phyloP scores from a whole-genome alignment of 2,888 invertebrate genomes.

The Noctua fimbriata region DNA sequence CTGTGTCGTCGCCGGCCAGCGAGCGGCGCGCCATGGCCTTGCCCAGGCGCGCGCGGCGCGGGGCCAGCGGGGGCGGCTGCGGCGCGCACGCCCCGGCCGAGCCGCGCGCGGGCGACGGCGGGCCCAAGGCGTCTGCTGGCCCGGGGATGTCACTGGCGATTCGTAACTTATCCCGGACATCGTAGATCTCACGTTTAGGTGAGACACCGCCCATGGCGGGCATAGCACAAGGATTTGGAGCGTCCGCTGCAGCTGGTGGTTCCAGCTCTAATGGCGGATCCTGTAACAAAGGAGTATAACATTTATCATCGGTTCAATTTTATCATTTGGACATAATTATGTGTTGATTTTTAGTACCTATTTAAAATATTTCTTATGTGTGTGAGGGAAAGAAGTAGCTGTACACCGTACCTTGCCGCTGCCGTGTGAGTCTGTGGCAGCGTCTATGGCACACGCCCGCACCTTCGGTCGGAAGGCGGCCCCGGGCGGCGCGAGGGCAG shows the following conservation, averaged over 20 bases:
- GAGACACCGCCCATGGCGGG: constrained; percentile 87
- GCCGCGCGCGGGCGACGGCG: constrained; percentile 93
- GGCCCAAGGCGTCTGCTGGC: constrained; percentile 87
- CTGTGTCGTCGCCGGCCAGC: constrained; percentile 89
- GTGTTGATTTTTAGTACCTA: neutral
- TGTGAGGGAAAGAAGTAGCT: constrained; percentile 9
- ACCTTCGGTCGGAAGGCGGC: constrained; percentile 89
- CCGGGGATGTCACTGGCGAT: constrained; percentile 81
- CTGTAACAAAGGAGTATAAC: constrained; percentile 66
- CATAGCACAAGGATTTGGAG: constrained; percentile 82
- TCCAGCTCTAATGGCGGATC: constrained; percentile 85
- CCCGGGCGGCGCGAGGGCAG: constrained; percentile 87
- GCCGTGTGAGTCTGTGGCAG: constrained; percentile 84
- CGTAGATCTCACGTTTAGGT: constrained; percentile 85
- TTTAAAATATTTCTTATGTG: neutral
- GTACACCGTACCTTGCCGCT: constrained; percentile 83
- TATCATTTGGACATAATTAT: neutral
- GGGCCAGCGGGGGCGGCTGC: constrained; percentile 88
- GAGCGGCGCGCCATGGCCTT: constrained; percentile 93
- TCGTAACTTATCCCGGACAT: constrained; percentile 83
- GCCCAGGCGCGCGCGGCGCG: constrained; percentile 86
- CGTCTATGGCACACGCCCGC: constrained; percentile 86
- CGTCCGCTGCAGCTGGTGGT: constrained; percentile 84
- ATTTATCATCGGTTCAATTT: neutral
- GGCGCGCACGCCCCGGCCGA: constrained; percentile 92